Evolutionary conservation across 2,888 invertebrate species (phyloP).

Genomic region (Diarsia rubi): DNA sequence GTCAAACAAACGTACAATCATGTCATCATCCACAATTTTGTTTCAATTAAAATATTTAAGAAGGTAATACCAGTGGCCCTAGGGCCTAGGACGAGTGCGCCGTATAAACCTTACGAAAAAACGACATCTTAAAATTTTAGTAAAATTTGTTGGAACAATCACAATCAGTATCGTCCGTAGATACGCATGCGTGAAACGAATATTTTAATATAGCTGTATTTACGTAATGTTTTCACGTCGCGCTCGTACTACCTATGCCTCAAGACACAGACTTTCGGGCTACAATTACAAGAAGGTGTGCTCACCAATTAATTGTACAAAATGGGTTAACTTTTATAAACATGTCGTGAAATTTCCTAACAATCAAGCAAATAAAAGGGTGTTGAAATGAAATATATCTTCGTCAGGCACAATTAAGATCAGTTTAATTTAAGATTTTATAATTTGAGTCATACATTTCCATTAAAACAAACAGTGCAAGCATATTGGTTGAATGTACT

Average conservation of each 20-base stretch:
- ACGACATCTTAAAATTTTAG: too few species aligned
- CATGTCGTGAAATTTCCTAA: too few species aligned
- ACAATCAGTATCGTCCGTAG: too few species aligned
- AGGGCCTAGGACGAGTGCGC: too few species aligned
- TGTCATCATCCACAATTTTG: background rate
- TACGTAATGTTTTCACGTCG: too few species aligned
- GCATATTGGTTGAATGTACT: conserved; percentile 32
- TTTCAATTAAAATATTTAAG: background rate
- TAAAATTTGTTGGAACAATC: too few species aligned
- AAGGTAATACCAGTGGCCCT: background rate
- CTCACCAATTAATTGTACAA: background rate
- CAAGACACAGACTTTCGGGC: background rate
- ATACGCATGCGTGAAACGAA: too few species aligned
- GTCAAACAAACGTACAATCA: background rate
- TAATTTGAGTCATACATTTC: background rate
- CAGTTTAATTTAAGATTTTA: too few species aligned
- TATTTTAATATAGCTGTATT: too few species aligned
- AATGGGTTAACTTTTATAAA: background rate
- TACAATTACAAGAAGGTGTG: too few species aligned
- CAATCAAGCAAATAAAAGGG: background rate
- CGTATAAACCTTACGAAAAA: too few species aligned
- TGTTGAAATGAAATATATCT: background rate
- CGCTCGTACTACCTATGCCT: too few species aligned
- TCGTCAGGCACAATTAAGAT: background rate
- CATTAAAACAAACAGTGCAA: background rate